Evolutionary conservation across 2,797 vertebrate genomes (phyloP), one percentile per base, ranked within the genome.

Genomic region (Epinephelus malabaricus): DNA sequence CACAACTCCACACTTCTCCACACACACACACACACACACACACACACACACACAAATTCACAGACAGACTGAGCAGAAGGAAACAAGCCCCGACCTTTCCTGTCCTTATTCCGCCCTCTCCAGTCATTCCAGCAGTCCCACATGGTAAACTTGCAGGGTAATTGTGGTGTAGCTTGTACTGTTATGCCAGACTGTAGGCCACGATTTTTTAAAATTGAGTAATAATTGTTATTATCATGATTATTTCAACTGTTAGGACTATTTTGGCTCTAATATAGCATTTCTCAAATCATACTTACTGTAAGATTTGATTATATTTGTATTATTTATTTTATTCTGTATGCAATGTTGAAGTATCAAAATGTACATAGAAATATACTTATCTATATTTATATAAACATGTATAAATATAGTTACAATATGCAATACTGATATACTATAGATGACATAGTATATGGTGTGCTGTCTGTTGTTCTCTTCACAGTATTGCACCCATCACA

Each of bases 121-220:
- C 92, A 97, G 97, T 97, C 98, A 98, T 98, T 98, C 98, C 98
- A 97, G 96, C 95, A 96, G 91, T 90, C 96, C 95, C 96, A 97
- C 96, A 96, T 95, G 95, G 96, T 96, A 96, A 92, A 96, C 95
- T 89, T 95, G 95, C 97, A 97, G 96, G 96, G 95, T 96, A 95
- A 95, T 94, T 91, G 94, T 96, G 96, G 93, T 95, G 93, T 96
- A 97, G 96, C 95, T 95, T 93, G 92, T 96, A 96, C 95, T 95
- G 94, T 96, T 95, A 96, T 95, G 92, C 89, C 92, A 93, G 93
- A 92, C 88, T 88, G 80, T 94, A 93, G 92, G 91, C 90, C 90
- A 89, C 87, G 64, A 77, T 89, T 89, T 85, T 84, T 85, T 71
- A 84, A 86, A 89, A 89, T 83, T 78, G 50, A 93, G 88, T 91